phyloP scores from a whole-genome alignment of 2,797 vertebrate genomes.

The Hozukius guyotensis region DNA sequence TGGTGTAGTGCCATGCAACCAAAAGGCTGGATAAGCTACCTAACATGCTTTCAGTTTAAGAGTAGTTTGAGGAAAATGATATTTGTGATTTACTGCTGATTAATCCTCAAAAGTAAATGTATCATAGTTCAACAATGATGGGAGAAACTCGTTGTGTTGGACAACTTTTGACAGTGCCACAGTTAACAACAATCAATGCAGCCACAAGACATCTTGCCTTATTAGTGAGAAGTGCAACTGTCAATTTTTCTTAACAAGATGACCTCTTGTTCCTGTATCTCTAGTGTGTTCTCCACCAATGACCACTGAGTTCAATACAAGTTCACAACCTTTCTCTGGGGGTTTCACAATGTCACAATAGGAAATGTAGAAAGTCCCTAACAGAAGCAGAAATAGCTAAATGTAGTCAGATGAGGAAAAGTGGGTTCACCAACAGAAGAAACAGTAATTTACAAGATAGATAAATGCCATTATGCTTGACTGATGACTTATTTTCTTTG shows the following conservation, averaged over 20 bases:
- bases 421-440: background rate
- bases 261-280: background rate
- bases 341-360: background rate
- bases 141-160: background rate
- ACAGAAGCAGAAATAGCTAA: background rate
- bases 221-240: background rate
- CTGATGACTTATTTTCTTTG: background rate
- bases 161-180: background rate
- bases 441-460: background rate
- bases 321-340: background rate
- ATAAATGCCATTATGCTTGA: background rate
- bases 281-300: background rate
- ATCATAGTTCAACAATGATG: background rate
- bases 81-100: background rate
- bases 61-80: background rate
- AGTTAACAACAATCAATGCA: background rate
- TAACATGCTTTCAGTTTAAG: background rate
- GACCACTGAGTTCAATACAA: background rate
- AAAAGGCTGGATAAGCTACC: background rate
- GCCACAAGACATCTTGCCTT: background rate
- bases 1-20: background rate
- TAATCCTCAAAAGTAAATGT: background rate
- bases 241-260: background rate
- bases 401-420: conserved; percentile 3
- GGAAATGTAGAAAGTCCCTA: background rate